Base-by-base conservation (phyloP, 1,140 invertebrate species). In the Meloidogyne chitwoodi region DNA sequence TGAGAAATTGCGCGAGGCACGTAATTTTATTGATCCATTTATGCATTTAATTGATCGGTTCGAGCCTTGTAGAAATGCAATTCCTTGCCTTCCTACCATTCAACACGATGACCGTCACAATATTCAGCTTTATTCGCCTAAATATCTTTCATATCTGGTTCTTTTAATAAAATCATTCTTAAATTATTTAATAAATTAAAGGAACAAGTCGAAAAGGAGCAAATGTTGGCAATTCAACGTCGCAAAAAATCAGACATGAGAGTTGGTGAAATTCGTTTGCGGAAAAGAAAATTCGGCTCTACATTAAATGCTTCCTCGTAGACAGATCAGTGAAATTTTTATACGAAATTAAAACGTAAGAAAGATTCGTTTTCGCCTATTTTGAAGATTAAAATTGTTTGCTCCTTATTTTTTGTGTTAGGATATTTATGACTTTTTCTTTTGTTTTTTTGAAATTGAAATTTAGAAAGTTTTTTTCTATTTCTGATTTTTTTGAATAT, bases 21-120 rank as follows among this genome's bases (percentile, higher is more conserved):
- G 75, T 31, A 24, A 24, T 8, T 81, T 78, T 69, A 72, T 81
- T 41, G 76, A 79, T 27, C 81, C 80, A 41, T 80, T 79, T 38
- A 68, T 81, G 31, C 75, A 72, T n/a, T 34, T 73, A 19, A 76
- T 48, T 34, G 77, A 81, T 29, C 22, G 27, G 10, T 31, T 48
- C 6, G 81, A 77, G n/a, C 80, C 64, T n/a, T 22, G 78, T 22
- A 81, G 81, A 19, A 69, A 77, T 19, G 34, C 48, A n/a, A 81
- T 81, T 64, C 80, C 80, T n/a, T 68, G 62, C 22, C 61, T 74
- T 68, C 16, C 34, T 22, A 68, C 70, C 16, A 70, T 81, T 27
- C 63, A 67, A 19, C 38, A 27, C 8, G 63, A 68, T 38, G 80
- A 81, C 41, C 61, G 26, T 38, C 80, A 81, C 77, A 81, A 83